These are phyloP conservation scores for Papilio polytes DNA, from an alignment of 1,140 invertebrate species.

Conservation along the genomic window DNA sequence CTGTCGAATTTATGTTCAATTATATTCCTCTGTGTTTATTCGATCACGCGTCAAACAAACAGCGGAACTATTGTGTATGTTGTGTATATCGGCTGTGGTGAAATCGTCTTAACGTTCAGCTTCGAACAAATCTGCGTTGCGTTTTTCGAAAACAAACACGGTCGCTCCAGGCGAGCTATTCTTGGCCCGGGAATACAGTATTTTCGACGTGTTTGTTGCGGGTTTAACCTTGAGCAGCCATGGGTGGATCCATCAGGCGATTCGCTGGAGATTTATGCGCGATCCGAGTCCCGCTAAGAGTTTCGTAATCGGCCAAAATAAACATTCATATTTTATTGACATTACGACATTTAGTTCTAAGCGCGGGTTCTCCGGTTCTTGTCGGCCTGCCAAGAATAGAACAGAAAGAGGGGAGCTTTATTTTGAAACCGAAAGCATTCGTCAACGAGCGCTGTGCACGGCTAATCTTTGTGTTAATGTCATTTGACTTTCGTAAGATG, in stretches of 20 bases:
- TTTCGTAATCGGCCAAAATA: constrained; percentile 81
- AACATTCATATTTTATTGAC: constrained; percentile 81
- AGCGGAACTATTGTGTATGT: constrained; percentile 49
- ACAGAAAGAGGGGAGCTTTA: constrained; percentile 69
- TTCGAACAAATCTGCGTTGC: constrained; percentile 53
- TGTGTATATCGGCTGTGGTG: constrained; percentile 43
- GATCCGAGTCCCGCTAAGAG: constrained; percentile 64
- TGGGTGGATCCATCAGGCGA: constrained; percentile 61
- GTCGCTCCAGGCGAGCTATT: constrained; percentile 59
- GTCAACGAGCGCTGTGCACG: constrained; percentile 47
- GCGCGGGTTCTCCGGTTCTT: constrained; percentile 54
- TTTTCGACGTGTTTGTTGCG: constrained; percentile 64
- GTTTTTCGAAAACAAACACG: constrained; percentile 56
- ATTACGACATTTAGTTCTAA: constrained; percentile 75
- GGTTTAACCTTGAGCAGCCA: constrained; percentile 67
- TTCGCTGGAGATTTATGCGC: constrained; percentile 73
- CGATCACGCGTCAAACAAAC: constrained; percentile 40
- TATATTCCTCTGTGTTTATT: not conserved
- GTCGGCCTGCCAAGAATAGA: constrained; percentile 69
- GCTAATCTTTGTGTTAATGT: constrained; percentile 42
- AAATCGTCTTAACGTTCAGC: constrained; percentile 50
- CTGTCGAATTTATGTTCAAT: not conserved
- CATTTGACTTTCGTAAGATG: constrained; percentile 28
- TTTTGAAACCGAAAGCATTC: constrained; percentile 68
- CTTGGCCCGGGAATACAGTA: constrained; percentile 65